These are phyloP conservation scores for Melanotaenia duboulayi DNA, from an alignment of 2,113 vertebrate species.

Conservation along the genomic window DNA sequence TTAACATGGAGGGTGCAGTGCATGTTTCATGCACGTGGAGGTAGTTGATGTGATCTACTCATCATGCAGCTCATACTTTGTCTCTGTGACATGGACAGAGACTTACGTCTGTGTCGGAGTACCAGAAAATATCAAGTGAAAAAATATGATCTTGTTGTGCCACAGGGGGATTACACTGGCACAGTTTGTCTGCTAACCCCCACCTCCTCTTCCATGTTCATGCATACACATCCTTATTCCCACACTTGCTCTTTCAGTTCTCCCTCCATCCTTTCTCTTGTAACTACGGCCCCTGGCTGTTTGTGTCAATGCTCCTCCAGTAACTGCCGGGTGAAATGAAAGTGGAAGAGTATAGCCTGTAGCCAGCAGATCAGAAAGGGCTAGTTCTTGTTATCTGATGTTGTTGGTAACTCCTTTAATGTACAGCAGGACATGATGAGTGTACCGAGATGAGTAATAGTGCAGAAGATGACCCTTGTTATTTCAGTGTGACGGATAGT, in stretches of 20 bases:
- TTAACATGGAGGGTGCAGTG: slow-evolving; percentile 3
- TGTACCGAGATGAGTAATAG: slow-evolving; percentile 16
- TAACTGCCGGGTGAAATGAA: slow-evolving; percentile 30
- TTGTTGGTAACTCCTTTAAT: background rate
- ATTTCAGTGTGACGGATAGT: background rate
- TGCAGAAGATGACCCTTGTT: background rate
- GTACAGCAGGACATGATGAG: background rate
- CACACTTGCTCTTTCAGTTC: background rate
- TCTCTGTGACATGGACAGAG: slow-evolving; percentile 14
- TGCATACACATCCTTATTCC: slow-evolving; percentile 17
- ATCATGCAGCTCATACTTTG: slow-evolving; percentile 31
- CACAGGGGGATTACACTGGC: slow-evolving; percentile 5
- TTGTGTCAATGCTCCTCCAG: slow-evolving; percentile 49
- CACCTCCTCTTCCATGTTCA: background rate
- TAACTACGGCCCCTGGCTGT: slow-evolving; percentile 48
- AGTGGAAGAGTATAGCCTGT: slow-evolving; percentile 32
- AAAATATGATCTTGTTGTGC: slow-evolving; percentile 25
- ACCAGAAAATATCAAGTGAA: slow-evolving; percentile 22
- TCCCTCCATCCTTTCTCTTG: slow-evolving; percentile 24
- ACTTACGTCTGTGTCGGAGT: background rate
- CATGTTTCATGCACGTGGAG: background rate
- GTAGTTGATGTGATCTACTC: slow-evolving; percentile 24
- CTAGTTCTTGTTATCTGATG: slow-evolving; percentile 5
- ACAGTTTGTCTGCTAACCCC: background rate
- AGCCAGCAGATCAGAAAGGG: slow-evolving; percentile 40